Conservation (phyloP, 2,888 invertebrate species). For the Anodontia alba region DNA sequence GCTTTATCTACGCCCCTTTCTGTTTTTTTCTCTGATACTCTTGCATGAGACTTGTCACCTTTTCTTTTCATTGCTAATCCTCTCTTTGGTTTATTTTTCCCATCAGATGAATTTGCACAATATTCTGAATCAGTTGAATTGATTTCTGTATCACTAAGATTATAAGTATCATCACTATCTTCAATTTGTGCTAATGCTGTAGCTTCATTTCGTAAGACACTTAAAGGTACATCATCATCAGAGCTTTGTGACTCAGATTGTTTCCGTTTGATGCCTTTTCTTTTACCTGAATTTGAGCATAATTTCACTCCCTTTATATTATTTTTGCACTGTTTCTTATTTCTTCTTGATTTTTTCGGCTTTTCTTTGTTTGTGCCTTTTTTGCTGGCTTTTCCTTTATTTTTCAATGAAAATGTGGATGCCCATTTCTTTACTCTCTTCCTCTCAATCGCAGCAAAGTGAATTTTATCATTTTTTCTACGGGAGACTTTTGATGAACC, state of each 20-base stretch:
- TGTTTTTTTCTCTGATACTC: background rate
- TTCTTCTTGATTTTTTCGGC: background rate
- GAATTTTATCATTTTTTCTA: no score
- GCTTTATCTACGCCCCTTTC: background rate
- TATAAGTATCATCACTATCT: background rate
- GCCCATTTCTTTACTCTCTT: background rate
- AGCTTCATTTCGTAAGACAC: background rate
- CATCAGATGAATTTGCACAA: background rate
- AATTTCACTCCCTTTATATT: background rate
- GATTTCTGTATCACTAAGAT: no score
- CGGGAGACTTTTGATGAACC: no score
- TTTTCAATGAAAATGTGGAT: background rate
- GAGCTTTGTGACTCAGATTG: background rate
- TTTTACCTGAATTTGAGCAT: background rate
- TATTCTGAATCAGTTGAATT: conserved; percentile 11
- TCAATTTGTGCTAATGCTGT: background rate
- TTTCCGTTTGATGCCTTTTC: background rate
- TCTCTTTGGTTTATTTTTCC: background rate
- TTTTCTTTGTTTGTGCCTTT: background rate
- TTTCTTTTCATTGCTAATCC: background rate
- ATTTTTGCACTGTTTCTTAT: background rate
- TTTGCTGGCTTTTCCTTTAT: background rate
- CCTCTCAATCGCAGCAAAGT: background rate
- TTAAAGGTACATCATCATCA: conserved; percentile 9
- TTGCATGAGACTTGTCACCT: background rate